Base-by-base conservation (phyloP, 1,140 invertebrate genomes). In the Olivierus martensii region DNA sequence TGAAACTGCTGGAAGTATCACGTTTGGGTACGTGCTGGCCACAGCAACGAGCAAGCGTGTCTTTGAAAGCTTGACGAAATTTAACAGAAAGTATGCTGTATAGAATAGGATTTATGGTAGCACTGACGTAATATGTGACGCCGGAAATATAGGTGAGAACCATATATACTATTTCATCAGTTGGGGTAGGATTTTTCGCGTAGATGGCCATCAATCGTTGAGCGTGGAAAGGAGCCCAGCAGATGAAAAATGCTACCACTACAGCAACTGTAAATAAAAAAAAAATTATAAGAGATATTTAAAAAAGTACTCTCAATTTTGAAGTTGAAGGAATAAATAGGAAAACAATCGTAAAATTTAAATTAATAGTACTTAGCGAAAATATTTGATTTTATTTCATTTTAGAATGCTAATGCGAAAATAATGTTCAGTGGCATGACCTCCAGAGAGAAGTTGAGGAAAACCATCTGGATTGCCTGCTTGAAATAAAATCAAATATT, bases 221-320 rank as follows among this genome's bases (percentile, higher is more conserved):
- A 0, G 84, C 81, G 64, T 94, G 89, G 67, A 93, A 94, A 3
- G 90, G 90, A 2, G 88, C 87, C 88, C 89, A 95, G 69, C 88
- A 94, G 12, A 92, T 75, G 69, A 93, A 92, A 69, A 95, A 95
- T 1, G 87, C 84, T 2, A 88, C 81, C 0, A 92, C 89, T 1
- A 95, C 90, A 37, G 87, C 87, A 62, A 92, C 90, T 93, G 72
- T 35, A 53, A 65, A 28, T 28, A 28, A 28, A 28, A 28, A 6
- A 28, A 28, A 28, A 28, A 28, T 28, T 28, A 28, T n/a, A n/a
- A n/a, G n/a, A n/a, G n/a, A n/a, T n/a, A n/a, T n/a, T n/a, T n/a
- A n/a, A n/a, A n/a, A n/a, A n/a, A n/a, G n/a, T n/a, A n/a, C n/a
- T n/a, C n/a, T n/a, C n/a, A n/a, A n/a, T n/a, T n/a, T n/a, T n/a